These are phyloP conservation scores for Volucella zonaria DNA, from an alignment of 2,888 invertebrate species.

Conservation along the genomic window DNA sequence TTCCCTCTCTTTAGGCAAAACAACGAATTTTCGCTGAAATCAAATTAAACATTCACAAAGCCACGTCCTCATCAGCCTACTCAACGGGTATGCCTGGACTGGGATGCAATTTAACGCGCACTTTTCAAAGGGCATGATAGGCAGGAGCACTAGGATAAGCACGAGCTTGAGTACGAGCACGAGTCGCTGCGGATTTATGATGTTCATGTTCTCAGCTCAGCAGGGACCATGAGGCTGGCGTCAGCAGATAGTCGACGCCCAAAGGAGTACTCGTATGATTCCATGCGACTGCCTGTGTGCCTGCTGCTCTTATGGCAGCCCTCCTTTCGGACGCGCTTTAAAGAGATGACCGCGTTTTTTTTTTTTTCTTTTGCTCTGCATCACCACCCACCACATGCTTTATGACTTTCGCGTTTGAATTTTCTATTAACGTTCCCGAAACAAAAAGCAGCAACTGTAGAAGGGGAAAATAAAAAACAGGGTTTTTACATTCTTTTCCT, in stretches of 20 bases:
- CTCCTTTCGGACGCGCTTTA: constrained; percentile 6
- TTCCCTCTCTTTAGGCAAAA: neutral
- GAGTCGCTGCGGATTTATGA: constrained; percentile 39
- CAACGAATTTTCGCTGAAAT: constrained; percentile 65
- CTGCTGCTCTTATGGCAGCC: constrained; percentile 42
- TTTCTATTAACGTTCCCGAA: constrained; percentile 60
- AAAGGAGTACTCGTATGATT: neutral
- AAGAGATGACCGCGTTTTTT: constrained; percentile 1
- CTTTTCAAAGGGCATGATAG: constrained; percentile 49
- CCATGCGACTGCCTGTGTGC: constrained; percentile 10
- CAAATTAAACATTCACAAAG: constrained; percentile 68
- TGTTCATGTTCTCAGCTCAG: constrained; percentile 42
- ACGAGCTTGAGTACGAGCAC: neutral
- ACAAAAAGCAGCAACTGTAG: constrained; percentile 2
- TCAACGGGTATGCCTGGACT: constrained; percentile 36
- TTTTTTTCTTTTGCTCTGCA: constrained; percentile 6
- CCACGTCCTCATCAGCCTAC: constrained; percentile 5
- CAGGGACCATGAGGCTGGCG: constrained; percentile 4
- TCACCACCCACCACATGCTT: constrained; percentile 30
- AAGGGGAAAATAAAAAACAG: neutral
- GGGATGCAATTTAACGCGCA: constrained; percentile 69
- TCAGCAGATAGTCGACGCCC: constrained; percentile 6
- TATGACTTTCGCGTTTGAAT: constrained; percentile 66
- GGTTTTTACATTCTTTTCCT: constrained; percentile 46
- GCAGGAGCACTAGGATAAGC: neutral